Evolutionary conservation across 2,113 vertebrate species (phyloP).

Genomic region (Maccullochella peelii): DNA sequence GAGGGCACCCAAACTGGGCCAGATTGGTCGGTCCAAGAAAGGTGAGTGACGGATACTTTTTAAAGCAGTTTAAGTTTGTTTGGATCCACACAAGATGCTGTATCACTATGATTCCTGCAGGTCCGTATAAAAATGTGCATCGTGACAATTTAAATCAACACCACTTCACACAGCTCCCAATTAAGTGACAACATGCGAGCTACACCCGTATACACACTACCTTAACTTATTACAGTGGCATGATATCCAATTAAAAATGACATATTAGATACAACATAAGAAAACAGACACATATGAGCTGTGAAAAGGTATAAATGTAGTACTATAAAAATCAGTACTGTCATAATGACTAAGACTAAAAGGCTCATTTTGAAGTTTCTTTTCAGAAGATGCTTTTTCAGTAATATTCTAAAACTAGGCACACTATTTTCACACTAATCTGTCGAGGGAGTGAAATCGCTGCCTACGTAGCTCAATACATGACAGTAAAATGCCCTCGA

Average conservation of each 20-base stretch:
- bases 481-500: background rate
- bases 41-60: slow-evolving; percentile 64
- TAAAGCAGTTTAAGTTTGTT: background rate
- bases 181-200: no score
- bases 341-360: background rate
- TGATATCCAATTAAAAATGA: background rate
- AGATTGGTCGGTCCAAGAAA: slow-evolving; percentile 86
- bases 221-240: background rate
- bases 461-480: no score
- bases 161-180: background rate
- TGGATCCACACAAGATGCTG: background rate
- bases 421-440: background rate
- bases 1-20: slow-evolving; percentile 85
- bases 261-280: background rate
- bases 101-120: background rate
- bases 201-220: no score
- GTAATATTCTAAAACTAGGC: background rate
- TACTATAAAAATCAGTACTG: no score
- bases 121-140: background rate
- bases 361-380: background rate
- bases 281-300: background rate
- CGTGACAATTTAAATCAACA: background rate
- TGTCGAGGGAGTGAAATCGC: background rate
- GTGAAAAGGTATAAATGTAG: background rate
- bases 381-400: background rate